phyloP scores from a whole-genome alignment of 1,140 invertebrate species.

The Drosophila pachea region DNA sequence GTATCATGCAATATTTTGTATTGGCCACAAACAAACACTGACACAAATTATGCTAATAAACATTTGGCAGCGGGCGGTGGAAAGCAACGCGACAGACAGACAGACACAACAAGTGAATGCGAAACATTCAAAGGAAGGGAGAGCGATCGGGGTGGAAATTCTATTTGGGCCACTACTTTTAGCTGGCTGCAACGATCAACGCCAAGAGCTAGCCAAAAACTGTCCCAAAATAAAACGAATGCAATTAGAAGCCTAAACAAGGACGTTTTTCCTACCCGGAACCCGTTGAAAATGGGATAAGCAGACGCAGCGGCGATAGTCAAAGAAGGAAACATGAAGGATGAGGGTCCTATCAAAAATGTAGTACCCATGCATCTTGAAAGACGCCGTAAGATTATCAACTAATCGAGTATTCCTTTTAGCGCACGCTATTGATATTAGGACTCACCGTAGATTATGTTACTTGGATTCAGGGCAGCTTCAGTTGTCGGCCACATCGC shows the following conservation, averaged over 20 bases:
- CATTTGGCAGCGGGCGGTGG: constrained; percentile 34
- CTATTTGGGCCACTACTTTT: constrained; percentile 35
- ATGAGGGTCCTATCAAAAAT: no score
- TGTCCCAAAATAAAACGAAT: constrained; percentile 37
- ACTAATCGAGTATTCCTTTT: constrained; percentile 52
- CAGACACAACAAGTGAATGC: constrained; percentile 60
- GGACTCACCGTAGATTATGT: constrained; percentile 78
- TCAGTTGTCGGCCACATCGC: constrained; percentile 92
- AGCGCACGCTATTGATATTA: background rate
- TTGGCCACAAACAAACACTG: constrained; percentile 24
- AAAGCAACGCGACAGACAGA: constrained; percentile 8
- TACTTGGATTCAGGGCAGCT: constrained; percentile 79
- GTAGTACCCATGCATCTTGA: no score
- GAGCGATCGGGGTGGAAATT: constrained; percentile 23
- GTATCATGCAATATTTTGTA: constrained; percentile 10
- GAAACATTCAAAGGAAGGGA: constrained; percentile 40
- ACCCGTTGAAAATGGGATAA: no score
- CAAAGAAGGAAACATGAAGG: constrained; percentile 10
- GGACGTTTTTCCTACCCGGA: no score
- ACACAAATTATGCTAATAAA: constrained; percentile 73
- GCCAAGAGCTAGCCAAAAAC: constrained; percentile 1
- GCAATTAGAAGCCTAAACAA: no score
- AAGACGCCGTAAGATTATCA: no score
- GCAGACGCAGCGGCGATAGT: background rate
- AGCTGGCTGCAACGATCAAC: constrained; percentile 21